Evolutionary conservation across 2,797 vertebrate species (phyloP).

Genomic region (Rousettus madagascariensis): DNA sequence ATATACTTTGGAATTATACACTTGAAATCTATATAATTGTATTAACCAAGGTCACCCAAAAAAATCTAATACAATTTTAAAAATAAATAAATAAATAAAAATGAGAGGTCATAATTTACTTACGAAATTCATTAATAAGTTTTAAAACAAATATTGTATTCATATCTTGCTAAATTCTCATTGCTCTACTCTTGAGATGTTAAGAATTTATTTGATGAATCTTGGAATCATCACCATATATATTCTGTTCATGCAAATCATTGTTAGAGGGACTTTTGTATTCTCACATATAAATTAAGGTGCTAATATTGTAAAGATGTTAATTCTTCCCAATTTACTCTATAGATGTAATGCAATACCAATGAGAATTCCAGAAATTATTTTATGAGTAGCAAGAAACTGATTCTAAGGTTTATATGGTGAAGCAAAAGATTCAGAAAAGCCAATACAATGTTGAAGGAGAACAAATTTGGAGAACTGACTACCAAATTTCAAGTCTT

Average conservation of each 20-base stretch:
- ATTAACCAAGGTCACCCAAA: no score
- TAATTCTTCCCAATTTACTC: background rate
- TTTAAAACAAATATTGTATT: background rate
- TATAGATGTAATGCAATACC: background rate
- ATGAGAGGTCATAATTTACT: background rate
- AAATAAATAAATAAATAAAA: no score
- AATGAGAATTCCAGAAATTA: background rate
- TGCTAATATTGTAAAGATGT: background rate
- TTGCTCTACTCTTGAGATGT: background rate
- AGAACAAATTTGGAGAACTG: background rate
- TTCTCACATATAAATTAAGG: background rate
- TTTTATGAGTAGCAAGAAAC: background rate
- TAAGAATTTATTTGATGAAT: background rate
- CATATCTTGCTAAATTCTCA: background rate
- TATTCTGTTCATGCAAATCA: background rate
- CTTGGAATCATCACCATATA: background rate
- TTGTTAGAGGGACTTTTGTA: background rate
- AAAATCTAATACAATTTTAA: no score
- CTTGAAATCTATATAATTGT: no score
- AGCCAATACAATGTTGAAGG: background rate
- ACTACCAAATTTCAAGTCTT: background rate
- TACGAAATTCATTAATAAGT: background rate
- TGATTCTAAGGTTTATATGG: background rate
- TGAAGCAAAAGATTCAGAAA: background rate
- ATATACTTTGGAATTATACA: no score